These are phyloP conservation scores for Drosophila recens DNA, from an alignment of 2,888 invertebrate species.

Conservation along the genomic window DNA sequence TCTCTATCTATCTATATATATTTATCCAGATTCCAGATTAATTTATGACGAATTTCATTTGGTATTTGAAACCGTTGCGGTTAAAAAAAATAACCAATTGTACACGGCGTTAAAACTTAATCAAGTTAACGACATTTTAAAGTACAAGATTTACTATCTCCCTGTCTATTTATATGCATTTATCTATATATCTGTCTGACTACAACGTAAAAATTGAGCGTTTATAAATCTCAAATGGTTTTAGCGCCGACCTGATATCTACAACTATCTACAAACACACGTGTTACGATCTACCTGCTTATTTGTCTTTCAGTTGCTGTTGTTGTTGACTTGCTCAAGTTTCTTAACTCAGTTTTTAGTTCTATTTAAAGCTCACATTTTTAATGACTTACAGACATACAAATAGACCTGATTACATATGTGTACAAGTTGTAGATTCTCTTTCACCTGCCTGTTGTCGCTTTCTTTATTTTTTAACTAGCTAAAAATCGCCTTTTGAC, in stretches of 20 bases:
- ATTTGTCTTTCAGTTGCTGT: conserved; percentile 9
- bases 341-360: conserved; percentile 36
- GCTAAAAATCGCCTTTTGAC: neutral
- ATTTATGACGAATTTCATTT: conserved; percentile 15
- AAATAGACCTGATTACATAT: conserved; percentile 44
- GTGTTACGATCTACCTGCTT: conserved; percentile 11
- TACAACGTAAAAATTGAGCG: neutral
- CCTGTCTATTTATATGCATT: neutral
- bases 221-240: conserved; percentile 2
- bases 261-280: neutral
- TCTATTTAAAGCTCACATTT: conserved; percentile 45
- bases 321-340: conserved; percentile 14
- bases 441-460: conserved; percentile 20
- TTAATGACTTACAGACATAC: conserved; percentile 23
- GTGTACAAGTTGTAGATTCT: conserved; percentile 13
- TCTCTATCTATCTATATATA: neutral
- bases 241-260: neutral
- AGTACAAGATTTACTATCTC: neutral
- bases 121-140: conserved; percentile 6
- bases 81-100: conserved; percentile 3
- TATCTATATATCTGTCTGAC: neutral
- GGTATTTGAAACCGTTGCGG: neutral
- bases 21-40: neutral
- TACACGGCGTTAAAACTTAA: conserved; percentile 1
- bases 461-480: conserved; percentile 39